A percentile compares a stretch with the other conserved stretches of the same genome.
phyloP scores from a whole-genome alignment of 2,113 vertebrate genomes.

The Prolemur simus region DNA sequence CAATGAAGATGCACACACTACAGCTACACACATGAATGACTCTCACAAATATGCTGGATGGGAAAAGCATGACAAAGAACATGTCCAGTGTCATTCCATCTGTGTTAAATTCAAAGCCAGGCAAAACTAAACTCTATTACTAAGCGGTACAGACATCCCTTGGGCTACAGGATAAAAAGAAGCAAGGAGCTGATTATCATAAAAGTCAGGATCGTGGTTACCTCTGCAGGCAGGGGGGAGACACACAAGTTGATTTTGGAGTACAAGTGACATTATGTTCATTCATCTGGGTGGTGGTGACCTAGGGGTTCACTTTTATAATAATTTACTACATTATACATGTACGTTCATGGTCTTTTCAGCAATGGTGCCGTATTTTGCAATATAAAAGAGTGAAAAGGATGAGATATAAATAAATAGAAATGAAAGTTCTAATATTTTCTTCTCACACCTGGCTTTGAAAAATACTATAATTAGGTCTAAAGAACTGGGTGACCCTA shows the following conservation, averaged over 20 bases:
- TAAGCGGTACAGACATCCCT: background rate
- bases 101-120: background rate
- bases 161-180: background rate
- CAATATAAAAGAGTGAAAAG: background rate
- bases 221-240: background rate
- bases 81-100: background rate
- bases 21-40: background rate
- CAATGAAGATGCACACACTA: background rate
- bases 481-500: background rate
- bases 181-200: background rate
- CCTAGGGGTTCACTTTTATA: background rate
- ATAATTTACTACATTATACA: background rate
- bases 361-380: background rate
- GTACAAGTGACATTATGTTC: background rate
- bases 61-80: background rate
- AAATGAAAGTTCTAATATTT: constrained; percentile 2
- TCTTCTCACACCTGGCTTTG: constrained; percentile 37
- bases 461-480: constrained; percentile 27
- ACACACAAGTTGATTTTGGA: background rate
- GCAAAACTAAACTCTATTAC: background rate
- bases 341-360: background rate
- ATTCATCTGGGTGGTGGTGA: background rate
- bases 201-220: background rate
- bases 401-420: background rate
- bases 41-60: background rate